Evolutionary conservation across 2,888 invertebrate species (phyloP).

Genomic region (Agapostemon virescens): DNA sequence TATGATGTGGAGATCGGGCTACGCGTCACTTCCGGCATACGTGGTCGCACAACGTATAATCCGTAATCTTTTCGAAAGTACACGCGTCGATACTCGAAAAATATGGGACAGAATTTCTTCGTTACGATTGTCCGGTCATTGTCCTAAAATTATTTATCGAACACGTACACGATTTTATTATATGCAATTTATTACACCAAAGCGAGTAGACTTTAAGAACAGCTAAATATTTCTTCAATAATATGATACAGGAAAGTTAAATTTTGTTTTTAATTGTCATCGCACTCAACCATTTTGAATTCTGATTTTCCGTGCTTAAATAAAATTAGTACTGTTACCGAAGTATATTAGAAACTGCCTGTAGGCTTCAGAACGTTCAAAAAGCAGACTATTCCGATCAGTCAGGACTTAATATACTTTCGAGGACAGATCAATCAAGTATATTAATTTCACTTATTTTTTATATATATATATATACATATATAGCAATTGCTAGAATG

Average conservation of each 20-base stretch:
- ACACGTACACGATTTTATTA: neutral
- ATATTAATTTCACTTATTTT: slow-evolving; percentile 9
- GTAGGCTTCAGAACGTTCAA: neutral
- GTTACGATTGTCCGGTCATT: neutral
- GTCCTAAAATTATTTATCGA: neutral
- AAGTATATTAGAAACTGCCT: neutral
- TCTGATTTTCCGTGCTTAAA: neutral
- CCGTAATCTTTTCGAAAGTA: slow-evolving; percentile 45
- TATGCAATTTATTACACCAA: neutral
- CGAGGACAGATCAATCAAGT: neutral
- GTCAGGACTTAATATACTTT: neutral
- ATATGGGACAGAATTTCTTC: neutral
- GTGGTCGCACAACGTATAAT: slow-evolving; percentile 64
- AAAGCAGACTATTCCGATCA: neutral
- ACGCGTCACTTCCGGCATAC: slow-evolving; percentile 73
- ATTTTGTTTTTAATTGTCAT: neutral
- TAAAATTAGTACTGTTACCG: neutral
- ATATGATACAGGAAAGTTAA: neutral
- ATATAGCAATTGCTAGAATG: neutral
- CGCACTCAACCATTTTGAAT: neutral
- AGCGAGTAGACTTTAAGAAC: neutral
- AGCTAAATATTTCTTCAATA: neutral
- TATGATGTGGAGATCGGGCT: slow-evolving; percentile 74
- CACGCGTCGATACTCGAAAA: neutral
- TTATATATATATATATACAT: neutral